Evolutionary conservation across 37 sponge, comb jelly and placozoan genomes (phyloP).

Genomic region (Mnemiopsis leidyi): DNA sequence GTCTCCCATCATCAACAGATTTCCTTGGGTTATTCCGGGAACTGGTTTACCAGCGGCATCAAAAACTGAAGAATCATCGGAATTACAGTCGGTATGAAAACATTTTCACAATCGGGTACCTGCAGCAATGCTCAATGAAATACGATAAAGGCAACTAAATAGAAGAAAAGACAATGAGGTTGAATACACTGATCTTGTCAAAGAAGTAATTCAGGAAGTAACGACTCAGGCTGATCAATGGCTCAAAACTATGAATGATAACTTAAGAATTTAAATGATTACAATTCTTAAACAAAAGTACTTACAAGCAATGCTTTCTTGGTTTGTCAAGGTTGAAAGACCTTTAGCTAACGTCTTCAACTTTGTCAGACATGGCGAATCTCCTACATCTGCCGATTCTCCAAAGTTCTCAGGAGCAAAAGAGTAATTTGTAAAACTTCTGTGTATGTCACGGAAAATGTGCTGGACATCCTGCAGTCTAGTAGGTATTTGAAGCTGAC

Average conservation of each 20-base stretch:
- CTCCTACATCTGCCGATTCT: background rate
- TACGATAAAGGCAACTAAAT: too few species aligned
- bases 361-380: background rate
- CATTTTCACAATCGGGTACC: too few species aligned
- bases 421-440: background rate
- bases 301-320: background rate
- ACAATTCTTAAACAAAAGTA: too few species aligned
- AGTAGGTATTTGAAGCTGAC: background rate
- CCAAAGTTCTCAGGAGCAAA: background rate
- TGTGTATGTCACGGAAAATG: background rate
- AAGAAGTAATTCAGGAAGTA: too few species aligned
- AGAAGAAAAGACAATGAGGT: too few species aligned
- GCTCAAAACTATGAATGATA: too few species aligned
- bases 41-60: background rate
- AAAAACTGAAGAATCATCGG: constrained; percentile 20
- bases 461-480: background rate
- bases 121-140: too few species aligned
- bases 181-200: too few species aligned
- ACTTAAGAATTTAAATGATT: too few species aligned
- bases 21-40: background rate
- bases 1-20: background rate
- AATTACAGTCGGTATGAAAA: too few species aligned
- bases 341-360: background rate
- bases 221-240: too few species aligned
- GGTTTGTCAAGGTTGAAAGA: background rate